Evolutionary conservation across 1,140 invertebrate genomes (phyloP).

Genomic region (Propsilocerus akamusi): DNA sequence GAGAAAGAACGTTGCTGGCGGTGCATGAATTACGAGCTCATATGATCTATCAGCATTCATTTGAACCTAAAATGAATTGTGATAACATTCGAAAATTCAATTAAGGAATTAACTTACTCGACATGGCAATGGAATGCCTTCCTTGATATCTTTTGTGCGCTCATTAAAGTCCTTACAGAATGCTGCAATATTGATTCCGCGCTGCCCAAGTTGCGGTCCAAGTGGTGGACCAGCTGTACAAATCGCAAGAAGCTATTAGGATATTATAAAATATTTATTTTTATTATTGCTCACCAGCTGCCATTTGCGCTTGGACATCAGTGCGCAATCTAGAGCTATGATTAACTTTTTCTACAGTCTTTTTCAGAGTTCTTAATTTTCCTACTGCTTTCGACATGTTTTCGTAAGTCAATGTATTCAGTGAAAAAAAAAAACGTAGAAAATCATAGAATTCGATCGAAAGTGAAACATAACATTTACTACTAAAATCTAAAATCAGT

Average conservation of each 20-base stretch:
- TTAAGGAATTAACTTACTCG: slow-evolving; percentile 32
- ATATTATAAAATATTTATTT: background rate
- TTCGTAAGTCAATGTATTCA: too few species aligned
- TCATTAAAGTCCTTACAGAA: slow-evolving; percentile 99
- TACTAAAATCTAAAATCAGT: too few species aligned
- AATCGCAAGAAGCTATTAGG: background rate
- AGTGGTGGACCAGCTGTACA: slow-evolving; percentile 59
- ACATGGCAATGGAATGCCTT: slow-evolving; percentile 78
- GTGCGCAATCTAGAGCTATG: slow-evolving; percentile 53
- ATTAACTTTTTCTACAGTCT: slow-evolving; percentile 47
- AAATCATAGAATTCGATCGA: too few species aligned
- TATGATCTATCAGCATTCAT: slow-evolving; percentile 80
- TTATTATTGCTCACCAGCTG: slow-evolving; percentile 19
- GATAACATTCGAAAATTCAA: background rate
- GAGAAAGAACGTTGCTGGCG: slow-evolving; percentile 71
- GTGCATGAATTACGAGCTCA: slow-evolving; percentile 63
- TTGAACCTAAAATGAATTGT: slow-evolving; percentile 11
- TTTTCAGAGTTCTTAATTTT: slow-evolving; percentile 44
- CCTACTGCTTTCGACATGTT: slow-evolving; percentile 53
- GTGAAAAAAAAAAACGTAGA: too few species aligned
- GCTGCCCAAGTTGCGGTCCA: slow-evolving; percentile 80
- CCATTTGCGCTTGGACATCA: slow-evolving; percentile 72
- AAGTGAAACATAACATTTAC: too few species aligned
- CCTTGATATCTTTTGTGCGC: slow-evolving; percentile 77
- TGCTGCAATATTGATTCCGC: slow-evolving; percentile 84